phyloP scores from a whole-genome alignment of 2,888 invertebrate genomes.

The Embidobia sp. region DNA sequence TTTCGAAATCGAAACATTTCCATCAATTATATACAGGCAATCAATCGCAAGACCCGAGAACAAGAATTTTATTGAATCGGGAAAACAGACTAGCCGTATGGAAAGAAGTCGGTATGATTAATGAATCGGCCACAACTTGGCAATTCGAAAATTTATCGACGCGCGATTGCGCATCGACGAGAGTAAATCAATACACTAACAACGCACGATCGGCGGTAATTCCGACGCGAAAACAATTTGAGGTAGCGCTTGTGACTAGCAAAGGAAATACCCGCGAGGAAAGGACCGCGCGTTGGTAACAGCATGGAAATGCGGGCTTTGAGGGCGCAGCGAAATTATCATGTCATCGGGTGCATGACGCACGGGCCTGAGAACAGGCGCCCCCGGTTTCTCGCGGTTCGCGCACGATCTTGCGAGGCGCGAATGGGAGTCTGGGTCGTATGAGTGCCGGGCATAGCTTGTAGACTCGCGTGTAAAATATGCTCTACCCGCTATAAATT shows the following conservation, averaged over 20 bases:
- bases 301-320: conserved; percentile 32
- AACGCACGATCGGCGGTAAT: conserved; percentile 33
- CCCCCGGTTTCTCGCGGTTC: conserved; percentile 53
- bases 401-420: conserved; percentile 38
- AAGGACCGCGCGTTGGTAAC: conserved; percentile 23
- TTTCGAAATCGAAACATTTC: no score
- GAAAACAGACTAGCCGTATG: not conserved
- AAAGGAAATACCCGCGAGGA: conserved; percentile 9
- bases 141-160: conserved; percentile 12
- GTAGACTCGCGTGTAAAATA: conserved; percentile 71
- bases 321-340: conserved; percentile 56
- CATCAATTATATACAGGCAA: no score
- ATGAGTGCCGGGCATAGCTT: conserved; percentile 32
- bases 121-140: not conserved
- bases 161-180: conserved; percentile 1
- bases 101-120: conserved; percentile 12
- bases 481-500: conserved; percentile 74
- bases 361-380: conserved; percentile 52
- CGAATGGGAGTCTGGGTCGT: conserved; percentile 58
- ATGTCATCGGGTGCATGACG: conserved; percentile 60
- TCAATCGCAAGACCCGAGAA: no score
- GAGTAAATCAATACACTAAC: conserved; percentile 36
- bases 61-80: no score
- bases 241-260: conserved; percentile 26
- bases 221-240: conserved; percentile 43